Conservation (phyloP, 1,140 invertebrate species). For the Gonioctena quinquepunctata region DNA sequence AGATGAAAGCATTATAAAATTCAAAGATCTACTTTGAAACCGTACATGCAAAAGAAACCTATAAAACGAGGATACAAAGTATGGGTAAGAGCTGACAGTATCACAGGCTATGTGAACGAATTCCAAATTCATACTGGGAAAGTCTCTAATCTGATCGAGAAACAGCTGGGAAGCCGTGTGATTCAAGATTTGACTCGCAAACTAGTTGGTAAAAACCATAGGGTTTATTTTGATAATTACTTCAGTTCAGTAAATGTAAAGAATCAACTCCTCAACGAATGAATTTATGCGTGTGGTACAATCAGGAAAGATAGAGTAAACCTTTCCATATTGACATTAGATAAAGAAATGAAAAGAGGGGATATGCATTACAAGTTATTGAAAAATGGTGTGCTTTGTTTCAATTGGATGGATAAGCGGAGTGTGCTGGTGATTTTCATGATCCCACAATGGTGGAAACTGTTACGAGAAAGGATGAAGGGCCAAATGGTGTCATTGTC, state of each 20-base stretch:
- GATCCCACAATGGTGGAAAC: too few relatives aligned
- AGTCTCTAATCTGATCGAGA: background rate
- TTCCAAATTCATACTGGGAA: constrained; percentile 32
- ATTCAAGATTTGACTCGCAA: constrained; percentile 22
- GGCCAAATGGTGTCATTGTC: too few relatives aligned
- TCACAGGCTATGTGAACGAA: constrained; percentile 18
- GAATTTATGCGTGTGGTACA: constrained; percentile 49
- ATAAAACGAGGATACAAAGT: constrained; percentile 52
- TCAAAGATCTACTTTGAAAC: constrained; percentile 50
- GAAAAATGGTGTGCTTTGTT: too few relatives aligned
- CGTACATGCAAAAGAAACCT: constrained; percentile 52
- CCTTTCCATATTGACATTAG: too few relatives aligned
- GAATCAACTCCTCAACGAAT: background rate
- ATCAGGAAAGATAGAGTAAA: constrained; percentile 41
- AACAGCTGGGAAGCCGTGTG: background rate
- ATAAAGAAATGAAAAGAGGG: too few relatives aligned
- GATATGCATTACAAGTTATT: too few relatives aligned
- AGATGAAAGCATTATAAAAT: constrained; percentile 53
- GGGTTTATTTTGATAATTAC: constrained; percentile 29
- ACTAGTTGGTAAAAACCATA: constrained; percentile 21
- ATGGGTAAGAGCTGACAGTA: constrained; percentile 36
- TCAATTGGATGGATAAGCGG: too few relatives aligned
- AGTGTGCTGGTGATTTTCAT: too few relatives aligned
- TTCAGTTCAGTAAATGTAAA: constrained; percentile 18
- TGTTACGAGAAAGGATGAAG: too few relatives aligned